Evolutionary conservation across 2,888 invertebrate species (phyloP), one percentile per base, ranked within the genome.

Genomic region (Xestia ashworthii): DNA sequence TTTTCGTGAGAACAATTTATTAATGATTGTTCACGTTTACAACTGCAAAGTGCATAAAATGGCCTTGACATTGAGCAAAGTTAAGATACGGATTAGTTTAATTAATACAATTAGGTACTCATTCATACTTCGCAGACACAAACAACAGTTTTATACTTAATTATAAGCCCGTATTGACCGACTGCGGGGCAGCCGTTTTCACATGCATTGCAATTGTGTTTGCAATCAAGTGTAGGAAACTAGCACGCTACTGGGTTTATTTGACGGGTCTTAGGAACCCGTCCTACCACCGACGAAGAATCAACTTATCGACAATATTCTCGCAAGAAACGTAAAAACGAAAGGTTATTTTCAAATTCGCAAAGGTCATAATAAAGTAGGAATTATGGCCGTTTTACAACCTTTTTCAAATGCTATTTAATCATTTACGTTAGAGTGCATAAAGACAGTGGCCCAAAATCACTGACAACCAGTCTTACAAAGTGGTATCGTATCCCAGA

Each of bases 81-180:
- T 78, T 50, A 12, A 68, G 25, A 14, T 19, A 58, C 44, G 48
- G 67, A 69, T 58, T 25, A 3, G 44, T 53, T 58, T 50, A 50
- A 82, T 81, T 68, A 64, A 50, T 50, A 68, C 58, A 68, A 67
- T 68, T 44, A n/a, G 12, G 55, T 55, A 71, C 55, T 76, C 58
- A 32, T 58, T 25, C 3, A 46, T 60, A 64, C 48, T 48, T 55
- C 64, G 22, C 46, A 67, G 19, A 32, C 48, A 19, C 12, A 46
- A n/a, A 41, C 64, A 64, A 16, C 14, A 16, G 41, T 44, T 44
- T n/a, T 65, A 44, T 65, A 16, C 16, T 44, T 44, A n/a, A 44
- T 5, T 64, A 41, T 41, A 41, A 64, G 41, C 41, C 38, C 22
- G 64, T 41, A 41, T 64, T 44, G n/a, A 64, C 41, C n/a, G n/a